Base-by-base conservation (phyloP, 2,888 invertebrate species). In the Habrosyne pyritoides region DNA sequence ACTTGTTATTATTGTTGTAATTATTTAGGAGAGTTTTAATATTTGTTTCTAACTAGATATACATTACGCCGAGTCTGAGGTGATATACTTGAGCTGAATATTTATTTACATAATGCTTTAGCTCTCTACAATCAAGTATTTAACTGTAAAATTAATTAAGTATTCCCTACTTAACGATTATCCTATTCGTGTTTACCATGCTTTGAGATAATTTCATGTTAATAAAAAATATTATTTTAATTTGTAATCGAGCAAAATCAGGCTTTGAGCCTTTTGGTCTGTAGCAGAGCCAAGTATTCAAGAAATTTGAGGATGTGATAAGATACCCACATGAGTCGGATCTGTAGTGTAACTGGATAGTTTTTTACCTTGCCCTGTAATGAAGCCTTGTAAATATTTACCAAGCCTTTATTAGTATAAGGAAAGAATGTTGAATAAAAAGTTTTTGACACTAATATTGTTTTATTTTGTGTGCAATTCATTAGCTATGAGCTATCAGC, bases 371-470 rank as follows among this genome's bases (percentile, higher is more conserved):
- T 91, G 90, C 90, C 90, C 86, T 84, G 78, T 89, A 86, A 87
- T 89, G 78, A 89, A 89, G 89, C 91, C 91, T 86, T 92, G 91
- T 92, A 92, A 87, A 92, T 92, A 91, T 83, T 85, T 87, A 88
- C 83, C 84, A 88, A 88, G 91, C 91, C 90, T 92, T 91, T 91
- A 89, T 78, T 87, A 89, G 81, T 73, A 55, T 91, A 91, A 89
- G 89, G 75, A 87, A 85, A 86, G 77, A 87, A 91, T 88, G 91
- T 91, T 92, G 75, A 91, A 85, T 85, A 87, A 87, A 90, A 89
- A 78, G 78, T 75, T 87, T 87, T 89, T 86, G 80, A 86, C 79
- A 87, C 75, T 85, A 84, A 76, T 77, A 77, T 73, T 88, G 81
- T 89, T 89, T 87, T 54, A 83, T 81, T 86, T n/a, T 33, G 33